These are phyloP conservation scores for Rallus limicola DNA, from an alignment of 2,113 vertebrate genomes.

Conservation along the genomic window DNA sequence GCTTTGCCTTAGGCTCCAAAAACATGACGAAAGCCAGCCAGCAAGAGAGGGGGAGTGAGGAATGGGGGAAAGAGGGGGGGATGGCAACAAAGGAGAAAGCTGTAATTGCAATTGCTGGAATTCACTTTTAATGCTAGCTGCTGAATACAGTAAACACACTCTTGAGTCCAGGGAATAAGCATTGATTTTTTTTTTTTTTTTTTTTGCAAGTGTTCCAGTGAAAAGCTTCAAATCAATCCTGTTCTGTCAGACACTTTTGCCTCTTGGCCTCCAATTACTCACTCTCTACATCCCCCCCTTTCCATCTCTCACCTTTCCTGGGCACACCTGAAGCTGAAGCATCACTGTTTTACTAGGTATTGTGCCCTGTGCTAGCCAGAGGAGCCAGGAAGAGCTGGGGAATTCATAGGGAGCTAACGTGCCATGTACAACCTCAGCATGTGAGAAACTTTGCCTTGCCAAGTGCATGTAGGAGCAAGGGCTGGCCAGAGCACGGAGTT, in stretches of 20 bases:
- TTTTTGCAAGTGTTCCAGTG: slow-evolving; percentile 49
- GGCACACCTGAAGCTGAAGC: background rate
- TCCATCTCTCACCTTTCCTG: background rate
- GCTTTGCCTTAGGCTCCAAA: slow-evolving; percentile 64
- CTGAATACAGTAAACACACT: slow-evolving; percentile 59
- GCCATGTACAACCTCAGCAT: rapidly evolving
- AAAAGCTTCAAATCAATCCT: slow-evolving; percentile 68
- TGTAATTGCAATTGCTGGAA: slow-evolving; percentile 75
- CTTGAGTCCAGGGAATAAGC: slow-evolving; percentile 39
- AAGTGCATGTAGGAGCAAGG: background rate
- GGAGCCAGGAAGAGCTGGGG: rapidly evolving
- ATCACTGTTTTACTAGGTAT: background rate
- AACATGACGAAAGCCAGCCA: slow-evolving; percentile 30
- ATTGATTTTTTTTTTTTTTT: slow-evolving; percentile 56
- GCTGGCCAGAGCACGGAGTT: background rate
- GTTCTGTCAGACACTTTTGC: slow-evolving; percentile 43
- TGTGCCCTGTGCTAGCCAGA: rapidly evolving
- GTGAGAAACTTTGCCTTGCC: rapidly evolving
- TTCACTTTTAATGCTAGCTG: slow-evolving; percentile 67
- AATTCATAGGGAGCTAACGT: rapidly evolving
- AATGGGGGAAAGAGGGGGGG: background rate
- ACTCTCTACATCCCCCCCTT: background rate
- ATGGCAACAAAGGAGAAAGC: slow-evolving; percentile 46
- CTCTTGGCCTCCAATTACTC: slow-evolving; percentile 64
- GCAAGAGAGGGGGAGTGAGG: background rate